Evolutionary conservation across 2,113 vertebrate species (phyloP), one percentile per base, ranked within the genome.

Genomic region (western clawed frog (Xenopus tropicalis)): DNA sequence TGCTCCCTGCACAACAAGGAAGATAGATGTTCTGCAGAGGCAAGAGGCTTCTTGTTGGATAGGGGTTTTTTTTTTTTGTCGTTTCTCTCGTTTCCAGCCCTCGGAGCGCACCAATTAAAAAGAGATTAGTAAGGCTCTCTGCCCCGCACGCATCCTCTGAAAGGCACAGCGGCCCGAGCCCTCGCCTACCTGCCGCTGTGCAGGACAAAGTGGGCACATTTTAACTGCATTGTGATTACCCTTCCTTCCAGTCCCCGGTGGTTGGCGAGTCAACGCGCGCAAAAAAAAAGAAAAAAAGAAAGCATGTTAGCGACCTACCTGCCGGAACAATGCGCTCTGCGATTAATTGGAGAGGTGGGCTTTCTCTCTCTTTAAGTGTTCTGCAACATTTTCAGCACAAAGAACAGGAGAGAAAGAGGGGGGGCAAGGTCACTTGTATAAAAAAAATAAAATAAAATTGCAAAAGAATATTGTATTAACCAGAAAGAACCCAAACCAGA

Each of bases 71-170:
- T 56, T 68, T 14, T 68, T 61, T 61, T 74, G 65, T 68, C 72
- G 68, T 74, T 73, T 74, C 57, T 52, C 72, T 69, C 63, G 52
- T 54, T 54, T 24, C 66, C 66, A 76, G 66, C 58, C 73, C 57
- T 76, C 58, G 29, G 43, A 68, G 46, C 66, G 24, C 64, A 61
- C 73, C 73, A 76, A 76, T 76, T 76, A 76, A 76, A 76, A 69
- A 76, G 73, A 76, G 73, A 76, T 76, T 76, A 76, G 73, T 48
- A 25, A 52, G 66, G 46, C 58, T 56, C 58, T 46, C 11, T 43
- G 44, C 73, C 66, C 73, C 66, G 12, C 73, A 72, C 71, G 61
- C 66, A 69, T 43, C 73, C 66, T 56, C 57, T 3, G 46, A 62
- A 62, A 75, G 44, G 54, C 57, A 21, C 58, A 52, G 65, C 66